These are phyloP conservation scores for Gallinago media DNA, from an alignment of 2,113 vertebrate genomes.

Conservation along the genomic window DNA sequence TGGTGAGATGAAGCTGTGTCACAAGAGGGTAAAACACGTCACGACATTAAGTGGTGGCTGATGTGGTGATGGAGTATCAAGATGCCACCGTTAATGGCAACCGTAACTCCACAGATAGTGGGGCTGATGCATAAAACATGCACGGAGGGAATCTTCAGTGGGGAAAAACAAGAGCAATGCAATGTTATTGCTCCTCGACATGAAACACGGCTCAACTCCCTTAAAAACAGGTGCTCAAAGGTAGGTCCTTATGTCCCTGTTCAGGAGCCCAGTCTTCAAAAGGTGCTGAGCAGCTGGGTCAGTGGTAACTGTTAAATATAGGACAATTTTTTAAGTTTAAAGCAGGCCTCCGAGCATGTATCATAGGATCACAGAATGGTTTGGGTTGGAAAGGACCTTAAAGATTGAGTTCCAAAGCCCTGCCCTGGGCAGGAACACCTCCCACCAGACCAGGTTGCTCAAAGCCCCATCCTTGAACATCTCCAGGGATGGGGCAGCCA, in stretches of 20 bases:
- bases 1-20: not conserved
- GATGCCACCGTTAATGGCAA: accelerated
- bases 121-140: accelerated
- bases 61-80: not conserved
- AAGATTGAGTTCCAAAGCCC: not conserved
- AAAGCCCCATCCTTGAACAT: not conserved
- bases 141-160: accelerated
- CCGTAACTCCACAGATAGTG: not conserved
- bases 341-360: not conserved
- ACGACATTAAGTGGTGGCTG: accelerated
- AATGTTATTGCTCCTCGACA: accelerated
- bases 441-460: not conserved
- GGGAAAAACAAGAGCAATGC: accelerated
- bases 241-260: accelerated
- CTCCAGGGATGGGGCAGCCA: not conserved
- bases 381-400: not conserved
- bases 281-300: not conserved
- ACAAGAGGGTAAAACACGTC: accelerated
- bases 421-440: not conserved
- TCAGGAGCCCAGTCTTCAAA: not conserved
- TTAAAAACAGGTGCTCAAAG: accelerated
- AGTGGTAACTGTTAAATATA: accelerated
- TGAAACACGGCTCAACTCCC: not conserved
- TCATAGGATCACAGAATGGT: not conserved
- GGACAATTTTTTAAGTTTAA: not conserved